Evolutionary conservation across 2,797 vertebrate genomes (phyloP).

Genomic region (Streptopelia turtur): DNA sequence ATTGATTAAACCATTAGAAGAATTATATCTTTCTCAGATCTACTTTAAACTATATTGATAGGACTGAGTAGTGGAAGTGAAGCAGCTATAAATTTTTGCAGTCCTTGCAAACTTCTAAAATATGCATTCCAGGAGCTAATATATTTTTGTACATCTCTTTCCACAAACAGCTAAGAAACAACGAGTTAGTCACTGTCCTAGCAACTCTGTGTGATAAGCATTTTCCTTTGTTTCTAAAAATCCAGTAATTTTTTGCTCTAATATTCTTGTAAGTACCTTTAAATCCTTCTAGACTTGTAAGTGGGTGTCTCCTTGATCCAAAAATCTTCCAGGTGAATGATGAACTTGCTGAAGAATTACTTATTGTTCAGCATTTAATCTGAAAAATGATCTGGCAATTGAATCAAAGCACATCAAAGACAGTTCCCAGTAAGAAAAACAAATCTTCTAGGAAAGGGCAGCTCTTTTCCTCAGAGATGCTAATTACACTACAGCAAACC

Average conservation of each 20-base stretch:
- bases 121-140: neutral
- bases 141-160: neutral
- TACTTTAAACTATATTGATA: constrained; percentile 42
- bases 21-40: constrained; percentile 38
- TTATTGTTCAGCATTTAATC: constrained; percentile 45
- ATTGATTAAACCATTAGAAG: constrained; percentile 62
- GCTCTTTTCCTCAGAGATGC: constrained; percentile 4
- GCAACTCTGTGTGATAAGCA: neutral
- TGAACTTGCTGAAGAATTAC: constrained; percentile 9
- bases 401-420: constrained; percentile 55
- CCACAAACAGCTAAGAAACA: neutral
- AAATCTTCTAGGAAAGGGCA: constrained; percentile 30
- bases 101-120: constrained; percentile 8
- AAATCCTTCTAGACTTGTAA: neutral
- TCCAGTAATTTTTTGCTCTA: neutral
- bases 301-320: neutral
- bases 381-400: constrained; percentile 38
- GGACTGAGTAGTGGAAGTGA: neutral
- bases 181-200: neutral
- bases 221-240: neutral
- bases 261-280: neutral
- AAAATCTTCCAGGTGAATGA: neutral
- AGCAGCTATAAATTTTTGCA: constrained; percentile 11
- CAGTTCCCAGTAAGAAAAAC: constrained; percentile 27
- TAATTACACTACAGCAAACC: constrained; percentile 48